Evolutionary conservation across 2,888 invertebrate species (phyloP).

Genomic region (Hedya salicella): DNA sequence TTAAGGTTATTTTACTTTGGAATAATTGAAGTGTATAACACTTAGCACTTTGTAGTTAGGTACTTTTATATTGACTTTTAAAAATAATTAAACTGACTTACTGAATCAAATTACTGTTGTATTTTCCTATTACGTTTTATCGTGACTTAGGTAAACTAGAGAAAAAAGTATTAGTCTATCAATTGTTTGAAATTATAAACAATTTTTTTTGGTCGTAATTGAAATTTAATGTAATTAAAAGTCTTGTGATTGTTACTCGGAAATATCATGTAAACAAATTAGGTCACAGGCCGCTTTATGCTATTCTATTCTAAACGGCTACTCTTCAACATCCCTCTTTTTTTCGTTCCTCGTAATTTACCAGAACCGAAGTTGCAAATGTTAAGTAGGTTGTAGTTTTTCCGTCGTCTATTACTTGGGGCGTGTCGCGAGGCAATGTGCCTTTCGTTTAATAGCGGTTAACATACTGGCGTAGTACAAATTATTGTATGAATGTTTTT

Average conservation of each 20-base stretch:
- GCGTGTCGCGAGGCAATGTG: conserved; percentile 65
- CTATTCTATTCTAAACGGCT: no score
- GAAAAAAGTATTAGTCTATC: background rate
- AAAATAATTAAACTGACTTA: background rate
- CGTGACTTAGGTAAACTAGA: background rate
- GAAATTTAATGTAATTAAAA: no score
- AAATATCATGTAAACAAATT: no score
- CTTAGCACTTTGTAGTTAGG: no score
- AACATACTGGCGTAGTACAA: conserved; percentile 83
- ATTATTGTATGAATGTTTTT: conserved; percentile 71
- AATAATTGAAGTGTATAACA: no score
- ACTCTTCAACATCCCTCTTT: no score
- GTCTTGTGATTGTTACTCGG: no score
- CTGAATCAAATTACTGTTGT: background rate
- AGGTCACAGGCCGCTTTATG: no score
- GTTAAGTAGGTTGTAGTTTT: conserved; percentile 66
- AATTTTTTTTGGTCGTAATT: no score
- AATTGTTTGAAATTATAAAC: no score
- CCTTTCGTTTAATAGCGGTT: conserved; percentile 66
- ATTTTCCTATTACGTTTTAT: background rate
- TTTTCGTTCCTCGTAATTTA: no score
- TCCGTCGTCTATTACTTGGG: conserved; percentile 58
- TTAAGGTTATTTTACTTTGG: background rate
- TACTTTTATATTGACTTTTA: no score
- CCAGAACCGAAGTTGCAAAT: conserved; percentile 58